Evolutionary conservation across 2,888 invertebrate genomes (phyloP).

Genomic region (Cacoxenus indagator): DNA sequence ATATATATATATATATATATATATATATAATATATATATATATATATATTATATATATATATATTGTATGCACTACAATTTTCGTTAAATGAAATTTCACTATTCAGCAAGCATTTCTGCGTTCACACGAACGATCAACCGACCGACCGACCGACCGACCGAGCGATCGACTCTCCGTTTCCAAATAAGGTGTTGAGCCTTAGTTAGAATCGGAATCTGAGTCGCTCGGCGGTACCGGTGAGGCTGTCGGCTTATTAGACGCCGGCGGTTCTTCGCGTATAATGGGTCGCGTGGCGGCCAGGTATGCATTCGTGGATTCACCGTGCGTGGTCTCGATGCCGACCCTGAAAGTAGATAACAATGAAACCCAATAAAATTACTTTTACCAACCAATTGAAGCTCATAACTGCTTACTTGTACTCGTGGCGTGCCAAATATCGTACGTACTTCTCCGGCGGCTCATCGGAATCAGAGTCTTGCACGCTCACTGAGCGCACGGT

Average conservation of each 20-base stretch:
- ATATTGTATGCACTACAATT: slow-evolving; percentile 16
- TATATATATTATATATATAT: slow-evolving; percentile 22
- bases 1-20: slow-evolving; percentile 22
- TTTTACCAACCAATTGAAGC: not conserved
- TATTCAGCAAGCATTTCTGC: slow-evolving; percentile 7
- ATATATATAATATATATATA: slow-evolving; percentile 1
- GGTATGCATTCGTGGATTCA: slow-evolving; percentile 79
- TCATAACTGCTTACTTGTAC: slow-evolving; percentile 81
- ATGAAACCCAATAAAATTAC: not conserved
- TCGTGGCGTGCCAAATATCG: slow-evolving; percentile 96
- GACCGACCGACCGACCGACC: not conserved
- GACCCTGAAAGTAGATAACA: slow-evolving; percentile 74
- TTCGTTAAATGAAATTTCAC: not conserved
- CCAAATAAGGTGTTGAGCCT: slow-evolving; percentile 40
- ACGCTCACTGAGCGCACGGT: slow-evolving; percentile 95
- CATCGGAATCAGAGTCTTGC: slow-evolving; percentile 85
- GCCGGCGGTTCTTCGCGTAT: slow-evolving; percentile 66
- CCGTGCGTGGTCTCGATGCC: slow-evolving; percentile 90
- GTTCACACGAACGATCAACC: not conserved
- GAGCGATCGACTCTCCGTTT: no score
- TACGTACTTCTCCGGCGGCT: slow-evolving; percentile 98
- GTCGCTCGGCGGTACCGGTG: slow-evolving; percentile 72
- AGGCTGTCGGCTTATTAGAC: slow-evolving; percentile 68
- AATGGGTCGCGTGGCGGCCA: slow-evolving; percentile 75
- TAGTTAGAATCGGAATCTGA: slow-evolving; percentile 75